phyloP scores from a whole-genome alignment of 2,797 vertebrate genomes.

The Halcyon chelicuti region DNA sequence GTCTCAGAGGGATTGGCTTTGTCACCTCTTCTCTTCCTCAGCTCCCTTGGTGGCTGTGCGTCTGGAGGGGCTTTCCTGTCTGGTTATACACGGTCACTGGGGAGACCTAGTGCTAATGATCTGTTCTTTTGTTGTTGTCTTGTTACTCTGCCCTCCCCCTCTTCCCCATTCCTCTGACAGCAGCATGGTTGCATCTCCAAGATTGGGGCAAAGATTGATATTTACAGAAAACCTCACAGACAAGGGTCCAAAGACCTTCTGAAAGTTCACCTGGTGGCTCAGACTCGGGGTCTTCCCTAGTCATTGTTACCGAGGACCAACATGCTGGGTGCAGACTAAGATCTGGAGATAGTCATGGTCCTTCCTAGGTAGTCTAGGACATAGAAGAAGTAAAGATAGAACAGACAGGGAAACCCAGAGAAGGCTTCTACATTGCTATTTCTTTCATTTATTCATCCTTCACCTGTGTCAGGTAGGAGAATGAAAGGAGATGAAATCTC shows the following conservation, averaged over 20 bases:
- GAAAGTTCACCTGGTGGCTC: not conserved
- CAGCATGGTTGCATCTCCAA: not conserved
- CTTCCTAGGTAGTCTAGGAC: not conserved
- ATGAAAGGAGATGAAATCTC: not conserved
- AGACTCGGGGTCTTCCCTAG: not conserved
- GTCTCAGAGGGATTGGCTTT: not conserved
- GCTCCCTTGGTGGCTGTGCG: not conserved
- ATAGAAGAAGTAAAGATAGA: not conserved
- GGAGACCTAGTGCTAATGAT: not conserved
- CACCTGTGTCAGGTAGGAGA: not conserved
- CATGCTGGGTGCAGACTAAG: not conserved
- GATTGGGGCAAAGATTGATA: not conserved
- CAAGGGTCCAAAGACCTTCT: not conserved
- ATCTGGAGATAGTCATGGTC: not conserved
- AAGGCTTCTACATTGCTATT: not conserved
- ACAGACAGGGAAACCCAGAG: not conserved
- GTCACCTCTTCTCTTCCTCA: fast-evolving
- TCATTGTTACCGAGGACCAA: not conserved
- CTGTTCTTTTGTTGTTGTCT: not conserved
- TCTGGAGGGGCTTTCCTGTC: not conserved
- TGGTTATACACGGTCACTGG: not conserved
- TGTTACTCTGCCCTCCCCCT: not conserved
- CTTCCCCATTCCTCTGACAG: not conserved
- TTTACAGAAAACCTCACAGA: not conserved
- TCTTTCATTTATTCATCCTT: not conserved